Base-by-base conservation (phyloP, 2,797 vertebrate genomes). In the Parambassis ranga region DNA sequence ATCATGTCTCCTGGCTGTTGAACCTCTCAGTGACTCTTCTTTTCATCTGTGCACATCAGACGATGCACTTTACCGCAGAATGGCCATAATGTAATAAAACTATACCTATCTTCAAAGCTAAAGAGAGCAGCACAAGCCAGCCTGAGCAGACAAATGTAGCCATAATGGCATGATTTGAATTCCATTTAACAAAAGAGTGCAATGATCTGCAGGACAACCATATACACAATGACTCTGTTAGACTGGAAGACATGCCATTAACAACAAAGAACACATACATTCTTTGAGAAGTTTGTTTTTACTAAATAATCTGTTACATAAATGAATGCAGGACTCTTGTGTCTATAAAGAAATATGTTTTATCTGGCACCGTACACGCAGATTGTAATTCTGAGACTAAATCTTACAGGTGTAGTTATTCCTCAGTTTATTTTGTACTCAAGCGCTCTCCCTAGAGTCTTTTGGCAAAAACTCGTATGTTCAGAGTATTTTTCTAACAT, bases 91-190 rank as follows among this genome's bases (percentile, higher is more conserved):
- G 42, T 57, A 62, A 60, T 59, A 59, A 50, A 63, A 43, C 28
- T 51, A 44, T 63, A 75, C 63, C 7, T 33, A 65, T 79, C 55
- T 71, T 81, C 66, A 83, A 75, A 83, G 66, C 58, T 10, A 9
- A n/a, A n/a, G 43, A 67, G 37, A 38, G 38, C 3, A 56, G 23
- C 27, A 57, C 33, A 60, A 41, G n/a, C 22, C 11, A 10, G 33
- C 36, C 35, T 19, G 62, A 60, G 23, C 48, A 50, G 28, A 50
- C 43, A 66, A 62, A 77, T 62, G 42, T 4, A 61, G 32, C 20
- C 31, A 10, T 46, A 60, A 77, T 79, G 64, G 65, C 36, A 23
- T 64, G 22, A 44, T 67, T 51, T 72, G 11, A 53, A 62, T 58
- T 59, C 37, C 28, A 61, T 71, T 71, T 66, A 60, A 43, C 15